A percentile compares a stretch with the other conserved stretches of the same genome.
phyloP scores from a whole-genome alignment of 2,888 invertebrate genomes.

The Neoascia interrupta region DNA sequence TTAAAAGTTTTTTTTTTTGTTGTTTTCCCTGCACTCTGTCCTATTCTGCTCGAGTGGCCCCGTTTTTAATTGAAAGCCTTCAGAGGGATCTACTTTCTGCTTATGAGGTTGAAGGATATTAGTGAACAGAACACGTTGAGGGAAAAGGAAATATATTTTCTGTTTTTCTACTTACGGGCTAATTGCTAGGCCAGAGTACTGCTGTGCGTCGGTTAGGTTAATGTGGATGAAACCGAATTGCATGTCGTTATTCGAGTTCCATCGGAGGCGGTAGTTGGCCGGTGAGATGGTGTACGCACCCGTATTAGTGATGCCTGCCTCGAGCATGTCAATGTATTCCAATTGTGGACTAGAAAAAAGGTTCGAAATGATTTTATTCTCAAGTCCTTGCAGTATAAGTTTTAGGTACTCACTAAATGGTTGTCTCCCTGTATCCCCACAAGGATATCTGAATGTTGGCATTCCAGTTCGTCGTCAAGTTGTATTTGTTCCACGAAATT shows the following conservation, averaged over 20 bases:
- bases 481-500: slow-evolving; percentile 91
- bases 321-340: slow-evolving; percentile 88
- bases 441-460: slow-evolving; percentile 89
- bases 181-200: slow-evolving; percentile 83
- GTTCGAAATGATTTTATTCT: background rate
- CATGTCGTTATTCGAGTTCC: slow-evolving; percentile 87
- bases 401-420: slow-evolving; percentile 80
- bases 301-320: slow-evolving; percentile 83
- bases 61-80: too few relatives aligned
- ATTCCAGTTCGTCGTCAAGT: slow-evolving; percentile 90
- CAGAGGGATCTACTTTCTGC: too few relatives aligned
- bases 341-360: slow-evolving; percentile 84
- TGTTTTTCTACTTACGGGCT: slow-evolving; percentile 88
- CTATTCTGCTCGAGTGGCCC: too few relatives aligned
- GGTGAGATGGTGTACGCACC: slow-evolving; percentile 88
- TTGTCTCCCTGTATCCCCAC: slow-evolving; percentile 94
- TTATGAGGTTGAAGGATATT: too few relatives aligned
- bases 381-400: background rate
- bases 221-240: slow-evolving; percentile 93
- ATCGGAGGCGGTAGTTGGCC: slow-evolving; percentile 85
- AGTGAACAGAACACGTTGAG: too few relatives aligned
- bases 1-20: background rate
- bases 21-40: background rate
- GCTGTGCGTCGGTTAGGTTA: slow-evolving; percentile 89
- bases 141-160: slow-evolving; percentile 8